Conservation (phyloP, 2,888 invertebrate species). For the Torymus auratus region DNA sequence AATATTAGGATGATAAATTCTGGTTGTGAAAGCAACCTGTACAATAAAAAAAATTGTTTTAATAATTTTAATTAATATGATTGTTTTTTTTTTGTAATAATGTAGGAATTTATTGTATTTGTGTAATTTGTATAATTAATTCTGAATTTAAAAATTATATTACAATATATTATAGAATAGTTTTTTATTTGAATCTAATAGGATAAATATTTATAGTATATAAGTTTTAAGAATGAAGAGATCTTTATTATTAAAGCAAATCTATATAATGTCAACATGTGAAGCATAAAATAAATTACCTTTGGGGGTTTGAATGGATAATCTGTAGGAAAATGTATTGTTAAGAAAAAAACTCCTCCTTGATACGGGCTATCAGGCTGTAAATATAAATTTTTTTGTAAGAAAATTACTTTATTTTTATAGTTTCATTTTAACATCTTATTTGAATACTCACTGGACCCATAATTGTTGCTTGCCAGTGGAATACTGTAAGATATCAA, state of each 20-base stretch:
- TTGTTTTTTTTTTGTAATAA: too few relatives aligned
- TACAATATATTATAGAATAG: too few relatives aligned
- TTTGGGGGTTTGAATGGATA: conserved; percentile 99
- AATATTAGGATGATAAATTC: conserved; percentile 99
- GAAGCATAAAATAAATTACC: conserved; percentile 78
- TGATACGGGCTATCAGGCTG: conserved; percentile 99
- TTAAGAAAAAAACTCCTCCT: conserved; percentile 99
- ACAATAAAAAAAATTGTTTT: conserved; percentile 16
- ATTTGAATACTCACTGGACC: conserved; percentile 92
- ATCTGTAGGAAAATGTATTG: conserved; percentile 99
- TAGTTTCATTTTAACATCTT: conserved; percentile 13
- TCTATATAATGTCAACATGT: too few relatives aligned
- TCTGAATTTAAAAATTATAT: too few relatives aligned
- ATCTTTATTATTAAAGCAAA: too few relatives aligned
- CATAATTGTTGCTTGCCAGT: conserved; percentile 99
- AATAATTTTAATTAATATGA: too few relatives aligned
- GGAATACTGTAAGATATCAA: conserved; percentile 90
- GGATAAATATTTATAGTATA: too few relatives aligned
- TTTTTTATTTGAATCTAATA: too few relatives aligned
- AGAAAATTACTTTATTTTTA: neutral
- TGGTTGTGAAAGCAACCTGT: conserved; percentile 98
- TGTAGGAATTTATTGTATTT: too few relatives aligned
- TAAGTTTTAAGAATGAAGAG: too few relatives aligned
- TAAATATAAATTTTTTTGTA: conserved; percentile 63
- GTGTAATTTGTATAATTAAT: too few relatives aligned